Base-by-base conservation (phyloP, 2,113 vertebrate species). In the Notothenia rossii region DNA sequence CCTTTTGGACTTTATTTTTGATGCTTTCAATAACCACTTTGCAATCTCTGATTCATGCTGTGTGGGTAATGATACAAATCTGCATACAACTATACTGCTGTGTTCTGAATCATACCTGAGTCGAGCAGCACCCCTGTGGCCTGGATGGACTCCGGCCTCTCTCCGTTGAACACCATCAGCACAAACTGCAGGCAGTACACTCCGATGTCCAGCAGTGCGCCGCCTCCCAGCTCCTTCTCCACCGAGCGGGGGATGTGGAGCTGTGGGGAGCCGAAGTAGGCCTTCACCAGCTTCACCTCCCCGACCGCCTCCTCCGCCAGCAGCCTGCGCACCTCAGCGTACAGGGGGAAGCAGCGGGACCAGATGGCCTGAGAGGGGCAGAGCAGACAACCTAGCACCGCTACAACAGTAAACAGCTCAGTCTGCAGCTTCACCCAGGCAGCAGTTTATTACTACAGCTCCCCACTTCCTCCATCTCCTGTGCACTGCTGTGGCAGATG, bases 161-260 rank as follows among this genome's bases (percentile, higher is more conserved):
- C 95, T 40, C 93, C 86, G 6, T 93, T 87, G 79, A 96, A 96
- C 60, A 95, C 94, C 96, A 96, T 97, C 87, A 95, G 93, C 70
- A 94, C 92, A 85, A 95, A 93, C 79, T 91, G 94, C 75, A 96
- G 45, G 67, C 90, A 94, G 88, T 96, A 93, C 45, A 95, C 90
- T 48, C 95, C 95, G 10, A 96, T 93, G 78, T 95, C 95, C 72
- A 95, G 67, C 54, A 94, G 83, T 1, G 92, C 90, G 0, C 91
- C 91, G 25, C 91, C 90, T 0, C 95, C 93, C 75, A 95, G 77
- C 54, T 94, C 94, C 48, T 91, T 93, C 76, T 95, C 67, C 59
- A 93, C 88, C 1, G 90, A 87, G 13, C 93, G 90, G 2, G 93
- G 82, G 64, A 94, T 82, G 74, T 94, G 56, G 14, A 93, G 88